Evolutionary conservation across 2,797 vertebrate genomes (phyloP).

Genomic region (Kryptopterus vitreolus): DNA sequence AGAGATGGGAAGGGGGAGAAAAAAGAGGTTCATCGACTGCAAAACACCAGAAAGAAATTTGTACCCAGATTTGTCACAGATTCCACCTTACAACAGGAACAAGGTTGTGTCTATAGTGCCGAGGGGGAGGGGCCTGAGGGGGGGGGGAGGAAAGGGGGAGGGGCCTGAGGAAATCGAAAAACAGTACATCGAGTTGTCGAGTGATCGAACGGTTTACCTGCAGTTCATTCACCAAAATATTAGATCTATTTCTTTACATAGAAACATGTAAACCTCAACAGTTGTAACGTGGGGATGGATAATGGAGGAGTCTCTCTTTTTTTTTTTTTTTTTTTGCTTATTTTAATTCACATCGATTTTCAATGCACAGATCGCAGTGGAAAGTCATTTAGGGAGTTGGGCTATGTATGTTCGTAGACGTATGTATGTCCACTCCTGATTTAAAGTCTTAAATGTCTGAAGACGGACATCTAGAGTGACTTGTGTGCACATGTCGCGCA

Average conservation of each 20-base stretch:
- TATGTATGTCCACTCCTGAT: constrained; percentile 12
- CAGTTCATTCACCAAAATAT: constrained; percentile 53
- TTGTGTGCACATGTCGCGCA: neutral
- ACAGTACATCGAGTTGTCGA: constrained; percentile 45
- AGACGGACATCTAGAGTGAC: neutral
- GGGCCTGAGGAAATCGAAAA: constrained; percentile 62
- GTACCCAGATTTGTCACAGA: constrained; percentile 62
- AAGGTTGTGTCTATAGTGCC: constrained; percentile 59
- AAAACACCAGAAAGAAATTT: constrained; percentile 66
- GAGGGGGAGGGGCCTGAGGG: no score
- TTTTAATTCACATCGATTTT: constrained; percentile 1
- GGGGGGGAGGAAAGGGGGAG: no score
- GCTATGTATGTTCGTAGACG: no score
- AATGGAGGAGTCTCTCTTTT: neutral
- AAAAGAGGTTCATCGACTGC: constrained; percentile 70
- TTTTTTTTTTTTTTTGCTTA: no score
- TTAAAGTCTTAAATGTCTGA: constrained; percentile 30
- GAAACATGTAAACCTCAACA: constrained; percentile 57
- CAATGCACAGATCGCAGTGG: neutral
- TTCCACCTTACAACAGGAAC: constrained; percentile 66
- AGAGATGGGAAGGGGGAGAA: no score
- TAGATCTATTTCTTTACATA: constrained; percentile 54
- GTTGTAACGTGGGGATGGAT: constrained; percentile 23
- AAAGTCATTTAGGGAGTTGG: neutral
- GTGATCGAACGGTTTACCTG: constrained; percentile 53